phyloP scores from a whole-genome alignment of 2,888 invertebrate genomes.

The Tethea ocularis region DNA sequence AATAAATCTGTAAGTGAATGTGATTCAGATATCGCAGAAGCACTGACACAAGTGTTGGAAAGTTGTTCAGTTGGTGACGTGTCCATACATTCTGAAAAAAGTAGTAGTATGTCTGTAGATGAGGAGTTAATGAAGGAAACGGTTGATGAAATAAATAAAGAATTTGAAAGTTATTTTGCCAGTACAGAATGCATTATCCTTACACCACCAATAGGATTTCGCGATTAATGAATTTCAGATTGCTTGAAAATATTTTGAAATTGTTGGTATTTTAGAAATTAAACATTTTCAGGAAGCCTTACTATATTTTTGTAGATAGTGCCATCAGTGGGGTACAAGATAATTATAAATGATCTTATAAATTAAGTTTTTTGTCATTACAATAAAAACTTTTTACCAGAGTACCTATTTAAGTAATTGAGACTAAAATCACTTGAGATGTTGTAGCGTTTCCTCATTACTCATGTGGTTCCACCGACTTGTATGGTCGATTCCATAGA shows the following conservation, averaged over 20 bases:
- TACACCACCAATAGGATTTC: conserved; percentile 64
- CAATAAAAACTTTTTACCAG: no score
- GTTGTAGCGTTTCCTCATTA: no score
- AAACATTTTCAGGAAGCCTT: no score
- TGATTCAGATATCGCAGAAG: conserved; percentile 59
- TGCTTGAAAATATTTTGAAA: neutral
- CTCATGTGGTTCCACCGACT: no score
- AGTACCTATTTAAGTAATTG: no score
- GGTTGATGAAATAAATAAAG: conserved; percentile 60
- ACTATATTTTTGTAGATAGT: no score
- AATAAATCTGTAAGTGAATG: conserved; percentile 26
- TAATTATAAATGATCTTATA: no score
- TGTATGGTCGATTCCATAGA: no score
- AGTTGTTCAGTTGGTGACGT: conserved; percentile 35
- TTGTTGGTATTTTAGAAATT: no score
- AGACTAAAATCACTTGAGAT: no score
- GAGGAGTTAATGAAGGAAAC: conserved; percentile 62
- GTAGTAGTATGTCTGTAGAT: conserved; percentile 47
- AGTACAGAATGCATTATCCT: conserved; percentile 50
- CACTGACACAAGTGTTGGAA: conserved; percentile 67
- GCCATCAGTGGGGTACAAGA: no score
- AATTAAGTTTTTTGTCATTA: no score
- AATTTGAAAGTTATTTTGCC: conserved; percentile 32
- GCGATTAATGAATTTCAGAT: conserved; percentile 39
- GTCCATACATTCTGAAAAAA: conserved; percentile 23